Evolutionary conservation across 2,113 vertebrate genomes (phyloP).

Genomic region (Gallinago paraguaiae): DNA sequence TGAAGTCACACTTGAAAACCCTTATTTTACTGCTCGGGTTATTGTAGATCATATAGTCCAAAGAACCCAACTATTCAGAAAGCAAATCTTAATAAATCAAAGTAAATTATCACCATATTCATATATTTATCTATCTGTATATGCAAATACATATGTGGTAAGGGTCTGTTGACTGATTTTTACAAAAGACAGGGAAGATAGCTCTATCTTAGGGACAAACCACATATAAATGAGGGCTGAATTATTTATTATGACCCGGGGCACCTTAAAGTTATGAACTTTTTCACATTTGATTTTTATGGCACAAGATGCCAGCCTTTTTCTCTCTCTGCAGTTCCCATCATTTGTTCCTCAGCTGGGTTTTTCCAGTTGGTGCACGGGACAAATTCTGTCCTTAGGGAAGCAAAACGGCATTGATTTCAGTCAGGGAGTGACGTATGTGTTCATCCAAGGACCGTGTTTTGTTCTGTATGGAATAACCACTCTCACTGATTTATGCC

Average conservation of each 20-base stretch:
- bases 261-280: conserved; percentile 60
- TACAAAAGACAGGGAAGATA: neutral
- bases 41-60: neutral
- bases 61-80: neutral
- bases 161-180: neutral
- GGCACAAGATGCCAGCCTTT: neutral
- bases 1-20: neutral
- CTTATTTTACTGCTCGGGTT: neutral
- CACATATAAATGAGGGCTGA: neutral
- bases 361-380: rapidly evolving
- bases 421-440: neutral
- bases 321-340: neutral
- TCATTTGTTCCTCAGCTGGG: neutral
- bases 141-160: no score
- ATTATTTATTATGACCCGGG: conserved; percentile 46
- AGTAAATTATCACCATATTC: neutral
- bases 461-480: neutral
- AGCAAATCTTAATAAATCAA: neutral
- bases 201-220: neutral
- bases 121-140: neutral
- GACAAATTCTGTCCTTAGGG: neutral
- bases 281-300: neutral
- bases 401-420: neutral
- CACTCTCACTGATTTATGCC: neutral
- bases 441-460: neutral